Base-by-base conservation (phyloP, 2,888 invertebrate genomes). In the Thalpophila matura region DNA sequence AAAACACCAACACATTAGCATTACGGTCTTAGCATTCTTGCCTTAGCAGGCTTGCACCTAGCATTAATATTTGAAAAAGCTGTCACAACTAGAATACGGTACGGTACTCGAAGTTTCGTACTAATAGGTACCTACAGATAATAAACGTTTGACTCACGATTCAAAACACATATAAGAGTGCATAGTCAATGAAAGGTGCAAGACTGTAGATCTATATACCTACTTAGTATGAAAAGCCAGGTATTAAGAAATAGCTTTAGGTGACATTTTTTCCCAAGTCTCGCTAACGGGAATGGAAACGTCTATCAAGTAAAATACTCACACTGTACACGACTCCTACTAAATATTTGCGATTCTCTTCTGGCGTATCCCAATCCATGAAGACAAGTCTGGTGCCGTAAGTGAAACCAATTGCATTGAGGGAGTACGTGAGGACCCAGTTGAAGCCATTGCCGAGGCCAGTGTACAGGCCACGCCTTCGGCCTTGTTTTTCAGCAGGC, bases 331-430 rank as follows among this genome's bases (percentile, higher is more conserved):
- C 90, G 0, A 96, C 95, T 1, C 96, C 97, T 0, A 97, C 96
- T 0, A 96, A 95, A 76, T 97, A 97, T 65, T 92, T 94, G 18
- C 95, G 93, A 12, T 96, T 95, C 5, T 96, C 96, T 2, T 93
- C 87, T 0, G 95, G 95, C 22, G 95, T 91, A 12, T 95, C 90
- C 7, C 96, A 95, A 80, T 97, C 96, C 0, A 95, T 92, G 18
- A 97, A 84, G 16, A 97, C 97, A 7, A 98, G 92, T 53, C 96
- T 91, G 0, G 97, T 96, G 0, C 98, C 98, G 85, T 97, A 98
- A 93, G 97, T 97, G 83, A 98, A 96, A 3, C 97, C 97, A 18
- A 98, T 90, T 1, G 97, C 97, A 82, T 97, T 97, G 65, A 97
- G 96, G 12, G 96, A 93, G 84, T 97, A 98, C 5, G 97, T 96